Evolutionary conservation across 2,888 invertebrate species (phyloP), one percentile per base, ranked within the genome.

Genomic region (Drosophila kanekoi): DNA sequence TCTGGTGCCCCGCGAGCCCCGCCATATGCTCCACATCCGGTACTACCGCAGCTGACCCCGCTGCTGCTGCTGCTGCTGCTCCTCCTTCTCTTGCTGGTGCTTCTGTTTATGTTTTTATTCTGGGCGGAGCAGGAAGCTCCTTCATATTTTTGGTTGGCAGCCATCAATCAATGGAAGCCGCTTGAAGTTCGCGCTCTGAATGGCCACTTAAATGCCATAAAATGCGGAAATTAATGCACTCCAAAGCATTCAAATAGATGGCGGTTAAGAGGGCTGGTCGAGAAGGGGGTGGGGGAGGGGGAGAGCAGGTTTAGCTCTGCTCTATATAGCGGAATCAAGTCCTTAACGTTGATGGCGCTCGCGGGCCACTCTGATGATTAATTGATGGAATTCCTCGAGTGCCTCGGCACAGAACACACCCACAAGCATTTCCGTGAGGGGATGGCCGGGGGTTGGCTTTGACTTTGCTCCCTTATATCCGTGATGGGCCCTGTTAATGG

Each of bases 211-310:
- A 71, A 82, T 77, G 85, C 62, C 70, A 69, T 75, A 81, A 84
- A 81, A 82, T 69, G 87, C 89, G 80, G 74, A 83, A 83, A 88
- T 83, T 83, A 86, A 88, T 83, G 87, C 89, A 88, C 83, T 88
- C 28, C 65, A 79, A 72, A 67, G 73, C 86, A 82, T 87, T 82
- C 68, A 72, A 82, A 83, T 72, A 43, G 59, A 37, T 20, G 13
- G 8, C 1, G 14, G n/a, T 14, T 16, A 32, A n/a, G 13, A 13
- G 57, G 10, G 23, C n/a, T 0, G 4, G 13, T 11, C 16, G n/a
- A 11, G 18, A 2, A 9, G 0, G 37, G n/a, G 11, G 35, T 5
- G 52, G 6, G 52, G 11, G 9, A 18, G 16, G 16, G n/a, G n/a
- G n/a, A n/a, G n/a, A n/a, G n/a, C n/a, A n/a, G n/a, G n/a, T n/a